A percentile compares a stretch with the other conserved stretches of the same genome.
Evolutionary conservation across 2,113 vertebrate species (phyloP).

Genomic region (Chaetorhynchus papuensis): DNA sequence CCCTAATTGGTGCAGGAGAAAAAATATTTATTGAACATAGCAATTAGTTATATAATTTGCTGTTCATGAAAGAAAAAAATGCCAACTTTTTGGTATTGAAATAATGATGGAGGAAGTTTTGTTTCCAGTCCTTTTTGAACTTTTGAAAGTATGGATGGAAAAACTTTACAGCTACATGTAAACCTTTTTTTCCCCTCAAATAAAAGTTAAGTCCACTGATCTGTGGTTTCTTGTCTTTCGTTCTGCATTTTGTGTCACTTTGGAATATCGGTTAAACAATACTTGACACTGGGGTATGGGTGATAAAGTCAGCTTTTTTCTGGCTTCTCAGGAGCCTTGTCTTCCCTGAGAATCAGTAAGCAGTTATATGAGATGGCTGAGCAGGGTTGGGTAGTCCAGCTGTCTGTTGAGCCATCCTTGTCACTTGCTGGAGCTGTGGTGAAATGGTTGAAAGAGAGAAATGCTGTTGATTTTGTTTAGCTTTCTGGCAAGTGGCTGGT

Average conservation of each 20-base stretch:
- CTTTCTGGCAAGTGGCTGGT: background rate
- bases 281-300: background rate
- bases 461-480: background rate
- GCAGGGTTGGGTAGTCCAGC: background rate
- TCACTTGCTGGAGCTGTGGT: background rate
- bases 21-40: conserved; percentile 69
- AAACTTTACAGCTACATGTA: conserved; percentile 24
- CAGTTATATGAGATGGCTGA: rapidly evolving
- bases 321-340: background rate
- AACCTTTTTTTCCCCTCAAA: conserved; percentile 48
- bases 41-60: conserved; percentile 71
- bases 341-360: background rate
- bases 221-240: background rate
- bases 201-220: conserved; percentile 74
- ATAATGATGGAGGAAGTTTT: conserved; percentile 51
- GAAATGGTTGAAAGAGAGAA: background rate
- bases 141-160: conserved; percentile 32
- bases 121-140: conserved; percentile 42
- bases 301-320: background rate
- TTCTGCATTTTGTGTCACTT: background rate
- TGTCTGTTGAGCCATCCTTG: background rate
- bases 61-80: background rate
- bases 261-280: background rate
- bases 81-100: conserved; percentile 35
- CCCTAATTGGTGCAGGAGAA: conserved; percentile 57